Evolutionary conservation across 2,888 invertebrate species (phyloP), one percentile per base, ranked within the genome.

Genomic region (Quadroppia sp.): DNA sequence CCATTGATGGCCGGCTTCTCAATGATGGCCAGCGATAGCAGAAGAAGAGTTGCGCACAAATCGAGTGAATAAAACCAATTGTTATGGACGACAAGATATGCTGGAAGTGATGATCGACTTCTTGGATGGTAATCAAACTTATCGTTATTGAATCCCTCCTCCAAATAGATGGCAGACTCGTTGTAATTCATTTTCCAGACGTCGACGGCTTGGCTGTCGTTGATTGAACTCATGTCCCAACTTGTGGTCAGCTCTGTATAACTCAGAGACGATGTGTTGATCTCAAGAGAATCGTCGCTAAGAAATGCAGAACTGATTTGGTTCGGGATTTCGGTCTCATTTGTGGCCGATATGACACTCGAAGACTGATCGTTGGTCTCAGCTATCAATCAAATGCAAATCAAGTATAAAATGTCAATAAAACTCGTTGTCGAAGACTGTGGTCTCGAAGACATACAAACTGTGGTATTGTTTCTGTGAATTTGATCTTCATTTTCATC

Each of bases 91-190:
- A 92, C 85, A 53, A 92, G 86, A 83, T 93, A 94, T 0, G 92
- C 91, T 6, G 93, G 92, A 76, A 93, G 83, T 80, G 91, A 90
- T 79, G 89, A 88, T 1, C 90, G 89, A 80, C 89, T 89, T 67
- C 88, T 87, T 0, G 93, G 93, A 82, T 93, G 93, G 0, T 91
- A 91, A 82, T 90, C 90, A 81, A 92, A 93, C 82, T 93, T 92
- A 82, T 92, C 93, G 83, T 93, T 94, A 82, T 93, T 92, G 81
- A 88, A 87, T 42, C 93, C 93, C 86, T 93, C 93, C 90, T 91
- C 90, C 79, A 93, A 85, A 83, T 89, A 93, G 80, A 93, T 93
- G 70, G 92, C 90, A 20, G 92, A 91, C 81, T 92, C 92, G 80
- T 91, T 91, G 81, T 92, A 92, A 82, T 92, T 92, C 88, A 92